These are phyloP conservation scores for Columba guinea DNA, from an alignment of 2,797 vertebrate genomes.

Conservation along the genomic window DNA sequence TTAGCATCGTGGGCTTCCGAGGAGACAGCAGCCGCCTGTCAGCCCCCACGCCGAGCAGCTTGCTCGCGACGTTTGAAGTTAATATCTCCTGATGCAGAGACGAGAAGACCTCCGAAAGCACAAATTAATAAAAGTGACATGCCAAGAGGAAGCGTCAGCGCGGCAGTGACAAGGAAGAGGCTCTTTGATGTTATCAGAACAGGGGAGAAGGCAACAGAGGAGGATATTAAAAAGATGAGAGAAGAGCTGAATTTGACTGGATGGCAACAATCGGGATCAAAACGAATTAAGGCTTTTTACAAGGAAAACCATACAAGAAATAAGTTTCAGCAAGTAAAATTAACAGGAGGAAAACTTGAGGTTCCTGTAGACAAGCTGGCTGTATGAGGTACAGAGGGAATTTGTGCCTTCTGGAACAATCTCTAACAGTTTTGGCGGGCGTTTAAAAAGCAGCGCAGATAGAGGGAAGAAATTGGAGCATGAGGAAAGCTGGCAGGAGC, in stretches of 20 bases:
- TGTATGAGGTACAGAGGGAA: neutral
- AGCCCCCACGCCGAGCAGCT: neutral
- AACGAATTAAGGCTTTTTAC: neutral
- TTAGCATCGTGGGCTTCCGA: neutral
- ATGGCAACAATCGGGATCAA: neutral
- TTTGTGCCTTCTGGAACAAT: neutral
- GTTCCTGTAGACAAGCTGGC: neutral
- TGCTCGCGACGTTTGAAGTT: neutral
- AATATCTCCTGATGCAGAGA: neutral
- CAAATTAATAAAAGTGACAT: neutral
- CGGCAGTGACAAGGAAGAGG: neutral
- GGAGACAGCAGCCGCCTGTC: neutral
- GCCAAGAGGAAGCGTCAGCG: neutral
- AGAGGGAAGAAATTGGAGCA: neutral
- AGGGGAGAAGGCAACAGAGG: neutral
- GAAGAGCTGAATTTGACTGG: neutral
- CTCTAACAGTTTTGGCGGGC: neutral
- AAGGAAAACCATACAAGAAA: neutral
- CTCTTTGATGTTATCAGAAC: conserved; percentile 20
- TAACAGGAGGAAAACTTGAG: neutral
- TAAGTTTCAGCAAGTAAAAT: neutral
- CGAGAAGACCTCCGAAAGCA: neutral
- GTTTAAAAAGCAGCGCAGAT: neutral
- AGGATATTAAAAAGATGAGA: conserved; percentile 48
- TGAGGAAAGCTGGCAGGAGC: neutral